Evolutionary conservation across 1,140 invertebrate species (phyloP), one percentile per base, ranked within the genome.

Genomic region (Drosophila orosa): DNA sequence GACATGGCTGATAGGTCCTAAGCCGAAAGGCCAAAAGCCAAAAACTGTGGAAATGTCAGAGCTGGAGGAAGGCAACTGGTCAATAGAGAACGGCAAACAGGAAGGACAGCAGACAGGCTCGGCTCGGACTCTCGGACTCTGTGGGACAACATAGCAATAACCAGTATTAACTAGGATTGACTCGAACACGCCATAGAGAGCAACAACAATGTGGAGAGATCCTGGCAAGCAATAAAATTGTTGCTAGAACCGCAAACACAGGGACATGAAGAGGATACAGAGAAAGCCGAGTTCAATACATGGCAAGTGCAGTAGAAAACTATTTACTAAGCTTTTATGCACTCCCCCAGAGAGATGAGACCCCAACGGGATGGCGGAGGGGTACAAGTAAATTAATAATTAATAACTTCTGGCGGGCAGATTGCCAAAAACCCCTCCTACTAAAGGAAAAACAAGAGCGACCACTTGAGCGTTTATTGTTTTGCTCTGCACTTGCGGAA

Each of bases 381-480:
- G 57, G 54, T 75, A 75, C 44, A 76, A 73, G 55, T 61, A 67
- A 84, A 85, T 86, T 83, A 86, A 83, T 87, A 56, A 87, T 79
- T 87, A 86, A 87, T 83, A 82, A 69, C 58, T 76, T 71, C 57
- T 54, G 42, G 55, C 15, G 47, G 50, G 72, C 72, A 65, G 6
- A 50, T 47, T 63, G 50, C 72, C 72, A 74, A 55, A 35, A 63
- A 17, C 37, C 19, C 9, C 19, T n/a, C 42, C 17, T 39, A n/a
- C 40, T 25, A 50, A 42, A 40, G 22, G 45, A 62, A 29, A 60
- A 62, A 66, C 73, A 60, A 82, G 44, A 62, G 71, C 69, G 37
- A 62, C 54, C 71, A 76, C 80, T 72, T 75, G 66, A 75, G 42
- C 71, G 69, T 75, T 83, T 84, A 83, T 82, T 84, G 67, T 79